Base-by-base conservation (phyloP, 2,797 vertebrate genomes). In the Clarias pachynema region DNA sequence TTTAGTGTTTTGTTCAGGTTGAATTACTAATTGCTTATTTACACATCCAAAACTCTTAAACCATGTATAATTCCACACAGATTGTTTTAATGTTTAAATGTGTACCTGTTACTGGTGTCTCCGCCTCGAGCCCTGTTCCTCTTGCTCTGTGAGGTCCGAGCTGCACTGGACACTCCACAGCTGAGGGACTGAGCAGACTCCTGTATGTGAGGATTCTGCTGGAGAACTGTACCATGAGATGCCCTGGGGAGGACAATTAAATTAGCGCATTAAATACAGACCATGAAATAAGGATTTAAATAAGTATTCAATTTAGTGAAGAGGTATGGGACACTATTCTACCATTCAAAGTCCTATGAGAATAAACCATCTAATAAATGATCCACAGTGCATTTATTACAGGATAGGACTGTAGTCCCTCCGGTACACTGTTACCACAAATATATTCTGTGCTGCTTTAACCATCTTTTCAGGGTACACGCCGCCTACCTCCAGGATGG, bases 401-500 rank as follows among this genome's bases (percentile, higher is more conserved):
- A 63, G 2, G 1, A 15, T 24, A 59, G 56, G 2, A 78, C 29
- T 24, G 9, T 15, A 24, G 20, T 1, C 18, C 26, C 29, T 34
- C 31, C 24, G 56, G 59, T 60, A 78, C 8, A 62, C 8, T 16
- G 14, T 16, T 24, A 79, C 56, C 34, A 20, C 6, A 37, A 49
- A 10, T 5, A 57, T 22, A 29, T 24, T 31, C 53, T 59, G 15
- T 22, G 0, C 22, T 1, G 3, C 20, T 29, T 49, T 40, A 63
- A 63, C 4, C 8, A 34, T 18, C n/a, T 29, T 29, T 49, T 18
- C 62, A 31, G 40, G 16, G 12, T 62, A 31, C 62, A 34, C 22
- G 20, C 14, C 31, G 26, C 4, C 88, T 89, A 97, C 98, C 98
- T 98, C 98, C 98, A 99, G 94, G 96, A 95, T 84, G 97, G 92